Base-by-base conservation (phyloP, 1,140 invertebrate genomes). In the Augochlora pura region DNA sequence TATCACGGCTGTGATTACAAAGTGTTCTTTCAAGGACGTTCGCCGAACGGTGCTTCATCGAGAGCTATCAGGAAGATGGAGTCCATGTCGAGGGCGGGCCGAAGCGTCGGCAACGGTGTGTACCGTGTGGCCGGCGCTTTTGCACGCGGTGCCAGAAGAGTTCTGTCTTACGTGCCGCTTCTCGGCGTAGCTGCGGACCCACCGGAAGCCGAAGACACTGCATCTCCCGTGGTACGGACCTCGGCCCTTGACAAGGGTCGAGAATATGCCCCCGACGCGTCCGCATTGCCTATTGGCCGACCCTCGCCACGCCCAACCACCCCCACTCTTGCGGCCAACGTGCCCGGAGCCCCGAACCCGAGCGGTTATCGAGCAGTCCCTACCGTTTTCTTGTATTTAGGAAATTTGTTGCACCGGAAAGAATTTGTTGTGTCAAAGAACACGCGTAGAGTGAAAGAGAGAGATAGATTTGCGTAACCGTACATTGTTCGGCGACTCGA, bases 51-150 rank as follows among this genome's bases (percentile, higher is more conserved):
- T 49, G 46, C 9, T 63, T 16, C 23, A 49, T 8, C 54, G 27
- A 21, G 32, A 49, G 52, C 46, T n/a, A 9, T 46, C 8, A 23
- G 18, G 68, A 80, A 6, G 65, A 93, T 93, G 92, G 92, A 93
- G 81, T 91, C 92, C 32, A 84, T 92, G 80, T 82, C 90, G 80
- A 92, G 88, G 83, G 90, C 90, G 79, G 90, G 92, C 65, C 90
- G 91, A 84, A 88, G 87, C 69, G 77, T 93, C 73, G 75, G 90
- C 74, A 87, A 81, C 76, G 91, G 91, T 66, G 84, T 92, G 57
- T 93, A 82, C 84, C 85, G 91, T 49, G 89, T 88, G 39, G 90
- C 88, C n/a, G 86, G 91, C 75, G 84, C 88, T 25, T 85, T 93
- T 42, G 87, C 87, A 38, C 87, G 91, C 6, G 92, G 92, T 54